Base-by-base conservation (phyloP, 2,797 vertebrate genomes). In the Trachurus trachurus region DNA sequence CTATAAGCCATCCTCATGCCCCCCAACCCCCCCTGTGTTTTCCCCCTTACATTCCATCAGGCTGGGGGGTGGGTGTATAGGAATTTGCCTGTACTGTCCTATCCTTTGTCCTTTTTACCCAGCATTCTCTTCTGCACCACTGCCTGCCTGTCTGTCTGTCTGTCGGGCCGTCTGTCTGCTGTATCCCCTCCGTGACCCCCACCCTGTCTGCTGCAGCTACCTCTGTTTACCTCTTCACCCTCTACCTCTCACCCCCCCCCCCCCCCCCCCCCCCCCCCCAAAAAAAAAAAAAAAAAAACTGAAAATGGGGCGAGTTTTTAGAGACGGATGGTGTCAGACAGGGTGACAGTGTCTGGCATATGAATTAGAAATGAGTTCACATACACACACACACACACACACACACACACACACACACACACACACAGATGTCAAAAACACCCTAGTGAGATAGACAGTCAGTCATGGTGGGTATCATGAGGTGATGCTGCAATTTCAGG, bases 31-130 rank as follows among this genome's bases (percentile, higher is more conserved):
- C 70, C 71, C 75, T 50, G 37, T 85, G 83, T 78, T 87, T 85
- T 61, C 58, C 73, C 84, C 59, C 40, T 62, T 63, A 81, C 89
- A 86, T 89, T 92, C 90, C 90, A 76, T 9, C 81, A 77, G 76
- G 71, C 62, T 49, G 13, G 64, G 64, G 45, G 45, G 66, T 63
- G 45, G 45, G 42, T 66, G 80, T 82, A 16, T 58, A 62, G 89
- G 91, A 88, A 88, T 90, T 83, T 84, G 74, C 74, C 53, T 69
- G 13, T 60, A 69, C 78, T 70, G 69, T 86, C 75, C 66, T 63
- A 69, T 92, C 85, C 81, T 90, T 82, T 90, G 76, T 89, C 73
- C 40, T 74, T 83, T 85, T 81, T 64, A 82, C 65, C 78, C 85
- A 79, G 68, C 67, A 77, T 82, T 87, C 74, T 37, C 62, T 83